phyloP scores from a whole-genome alignment of 2,797 vertebrate species.

The Manis javanica region DNA sequence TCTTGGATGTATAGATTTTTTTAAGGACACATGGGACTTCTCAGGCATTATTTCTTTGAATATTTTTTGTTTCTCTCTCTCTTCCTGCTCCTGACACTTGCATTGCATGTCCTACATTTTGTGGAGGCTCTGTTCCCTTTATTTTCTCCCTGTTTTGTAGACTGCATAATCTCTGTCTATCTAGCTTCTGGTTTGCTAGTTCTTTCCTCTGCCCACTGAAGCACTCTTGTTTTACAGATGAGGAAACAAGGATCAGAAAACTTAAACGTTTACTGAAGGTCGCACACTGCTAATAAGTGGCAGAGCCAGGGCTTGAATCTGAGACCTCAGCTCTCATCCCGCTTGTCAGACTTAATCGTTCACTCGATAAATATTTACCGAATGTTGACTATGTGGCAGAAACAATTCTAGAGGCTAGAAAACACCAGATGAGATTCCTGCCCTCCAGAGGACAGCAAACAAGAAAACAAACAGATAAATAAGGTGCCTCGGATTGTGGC shows the following conservation, averaged over 20 bases:
- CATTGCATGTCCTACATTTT: neutral
- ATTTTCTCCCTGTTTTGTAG: neutral
- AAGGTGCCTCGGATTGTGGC: neutral
- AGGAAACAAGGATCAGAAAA: neutral
- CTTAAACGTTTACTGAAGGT: neutral
- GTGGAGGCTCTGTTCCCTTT: neutral
- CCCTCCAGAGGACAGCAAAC: neutral
- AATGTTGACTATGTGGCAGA: neutral
- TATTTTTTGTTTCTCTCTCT: neutral
- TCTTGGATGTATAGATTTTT: neutral
- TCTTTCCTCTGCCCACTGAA: neutral
- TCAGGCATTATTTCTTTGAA: constrained; percentile 6
- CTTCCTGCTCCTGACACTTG: neutral
- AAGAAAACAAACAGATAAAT: neutral
- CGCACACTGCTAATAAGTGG: neutral
- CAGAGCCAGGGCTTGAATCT: neutral
- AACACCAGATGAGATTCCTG: neutral
- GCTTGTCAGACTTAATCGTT: neutral
- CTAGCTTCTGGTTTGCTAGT: neutral
- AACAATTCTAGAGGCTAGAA: neutral
- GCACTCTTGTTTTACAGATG: neutral
- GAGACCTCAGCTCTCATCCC: neutral
- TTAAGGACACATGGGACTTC: neutral
- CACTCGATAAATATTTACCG: neutral
- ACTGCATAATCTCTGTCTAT: neutral